Evolutionary conservation across 2,797 vertebrate species (phyloP), one percentile per base, ranked within the genome.

Genomic region (Chelon labrosus): DNA sequence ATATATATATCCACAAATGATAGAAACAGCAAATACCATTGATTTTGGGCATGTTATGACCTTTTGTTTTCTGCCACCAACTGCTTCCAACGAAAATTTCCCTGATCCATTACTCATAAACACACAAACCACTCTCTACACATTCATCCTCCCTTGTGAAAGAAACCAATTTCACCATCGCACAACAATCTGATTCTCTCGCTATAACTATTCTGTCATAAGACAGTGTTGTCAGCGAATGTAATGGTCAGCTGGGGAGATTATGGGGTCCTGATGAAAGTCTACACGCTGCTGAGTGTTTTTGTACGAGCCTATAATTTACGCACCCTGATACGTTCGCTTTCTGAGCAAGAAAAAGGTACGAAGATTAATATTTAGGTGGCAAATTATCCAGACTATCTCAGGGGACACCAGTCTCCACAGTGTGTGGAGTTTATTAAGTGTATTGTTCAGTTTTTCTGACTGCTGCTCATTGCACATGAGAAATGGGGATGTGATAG

Each of bases 401-500:
- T 47, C 17, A 10, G 17, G 44, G 44, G 44, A 47, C 17, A 47
- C 42, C 0, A 46, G 42, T 2, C 16, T 76, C 44, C 14, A 47
- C 58, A 35, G 66, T 59, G 20, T 54, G 3, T 16, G 19, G 41
- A 57, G 64, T 73, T 63, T 64, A 65, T 72, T 31, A 50, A 62
- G 38, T 46, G 1, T 59, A 66, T 75, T 82, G 68, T 75, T 83
- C 75, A 19, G 42, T 16, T 14, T 44, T 35, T 84, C 8, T 49
- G 55, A 70, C 41, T 67, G 39, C 25, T 81, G 52, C 41, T 80
- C 17, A 64, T 39, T 65, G 49, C 59, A 58, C 70, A 39, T 80
- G 73, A 85, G 44, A 38, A 82, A 85, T 79, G 16, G 10, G 7
- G 42, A 44, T 16, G 22, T 70, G 54, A 75, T 50, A 58, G 46